phyloP scores from a whole-genome alignment of 2,113 vertebrate genomes.

The Cryptotis parvus region DNA sequence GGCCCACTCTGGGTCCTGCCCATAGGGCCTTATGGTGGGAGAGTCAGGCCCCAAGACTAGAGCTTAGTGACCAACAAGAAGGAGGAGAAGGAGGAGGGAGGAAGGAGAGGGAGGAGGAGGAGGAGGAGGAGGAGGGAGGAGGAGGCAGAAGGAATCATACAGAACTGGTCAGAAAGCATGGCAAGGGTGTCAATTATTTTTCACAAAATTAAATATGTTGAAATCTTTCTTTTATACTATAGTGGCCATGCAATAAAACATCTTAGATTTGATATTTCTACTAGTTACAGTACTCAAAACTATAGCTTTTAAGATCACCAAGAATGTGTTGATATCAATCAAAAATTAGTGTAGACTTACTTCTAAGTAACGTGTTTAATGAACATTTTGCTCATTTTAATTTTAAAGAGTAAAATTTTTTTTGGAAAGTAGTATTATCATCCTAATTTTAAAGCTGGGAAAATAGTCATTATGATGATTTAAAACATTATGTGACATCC shows the following conservation, averaged over 20 bases:
- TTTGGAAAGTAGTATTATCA: background rate
- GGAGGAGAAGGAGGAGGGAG: too few species aligned
- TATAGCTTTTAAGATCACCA: constrained; percentile 1
- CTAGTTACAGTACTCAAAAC: too few species aligned
- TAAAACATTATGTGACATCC: background rate
- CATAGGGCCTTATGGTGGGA: too few species aligned
- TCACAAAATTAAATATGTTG: background rate
- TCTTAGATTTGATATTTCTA: too few species aligned
- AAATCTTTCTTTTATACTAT: background rate
- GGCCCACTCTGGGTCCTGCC: too few species aligned
- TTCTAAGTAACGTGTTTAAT: too few species aligned
- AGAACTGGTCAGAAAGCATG: constrained; percentile 34
- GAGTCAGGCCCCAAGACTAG: too few species aligned
- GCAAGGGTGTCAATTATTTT: constrained; percentile 53
- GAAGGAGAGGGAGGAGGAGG: too few species aligned
- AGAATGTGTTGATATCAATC: background rate
- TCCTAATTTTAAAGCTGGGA: background rate
- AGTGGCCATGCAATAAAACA: too few species aligned
- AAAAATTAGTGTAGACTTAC: background rate
- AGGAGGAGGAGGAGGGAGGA: too few species aligned
- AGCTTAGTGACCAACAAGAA: too few species aligned
- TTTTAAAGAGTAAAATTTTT: background rate
- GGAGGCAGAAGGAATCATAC: constrained; percentile 24
- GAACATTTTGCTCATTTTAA: background rate
- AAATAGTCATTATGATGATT: background rate